A percentile compares a stretch with the other conserved stretches of the same genome.
phyloP scores from a whole-genome alignment of 2,888 invertebrate species.

The Listrodromus nycthemerus region DNA sequence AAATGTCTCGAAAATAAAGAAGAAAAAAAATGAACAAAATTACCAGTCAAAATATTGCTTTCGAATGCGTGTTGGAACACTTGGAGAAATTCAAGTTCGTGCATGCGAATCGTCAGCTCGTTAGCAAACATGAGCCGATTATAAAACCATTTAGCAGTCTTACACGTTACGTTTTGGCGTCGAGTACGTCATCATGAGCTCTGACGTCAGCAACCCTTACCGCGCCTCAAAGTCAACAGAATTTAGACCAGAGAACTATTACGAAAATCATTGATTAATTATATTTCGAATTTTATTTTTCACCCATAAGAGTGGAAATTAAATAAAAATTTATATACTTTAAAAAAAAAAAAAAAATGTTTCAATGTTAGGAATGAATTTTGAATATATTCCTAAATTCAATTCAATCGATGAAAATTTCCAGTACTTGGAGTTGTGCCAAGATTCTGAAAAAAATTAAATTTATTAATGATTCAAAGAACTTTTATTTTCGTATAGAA shows the following conservation, averaged over 20 bases:
- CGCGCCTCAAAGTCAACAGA: conserved; percentile 1
- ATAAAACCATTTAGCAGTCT: conserved; percentile 35
- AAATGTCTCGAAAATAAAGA: not conserved
- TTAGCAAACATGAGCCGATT: conserved; percentile 30
- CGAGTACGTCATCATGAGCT: not conserved
- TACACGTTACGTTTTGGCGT: not conserved
- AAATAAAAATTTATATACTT: not conserved
- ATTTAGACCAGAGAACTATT: not conserved
- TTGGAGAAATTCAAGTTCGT: conserved; percentile 35
- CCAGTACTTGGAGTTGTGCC: too few relatives aligned
- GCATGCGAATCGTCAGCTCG: conserved; percentile 19
- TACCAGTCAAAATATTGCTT: conserved; percentile 17
- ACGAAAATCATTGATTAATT: too few relatives aligned
- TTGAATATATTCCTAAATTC: too few relatives aligned
- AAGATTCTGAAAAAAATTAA: too few relatives aligned
- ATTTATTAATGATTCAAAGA: too few relatives aligned
- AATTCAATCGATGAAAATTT: too few relatives aligned
- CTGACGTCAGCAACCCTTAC: conserved; percentile 17
- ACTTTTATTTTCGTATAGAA: too few relatives aligned
- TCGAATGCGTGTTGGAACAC: conserved; percentile 33
- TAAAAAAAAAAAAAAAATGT: not conserved
- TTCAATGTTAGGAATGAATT: not conserved
- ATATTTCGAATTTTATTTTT: too few relatives aligned
- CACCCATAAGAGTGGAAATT: not conserved
- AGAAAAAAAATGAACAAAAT: not conserved